Percentiles rank a stretch among this genome's conserved stretches.
Evolutionary conservation across 2,797 vertebrate species (phyloP).

Genomic region (Rhynchonycteris naso): DNA sequence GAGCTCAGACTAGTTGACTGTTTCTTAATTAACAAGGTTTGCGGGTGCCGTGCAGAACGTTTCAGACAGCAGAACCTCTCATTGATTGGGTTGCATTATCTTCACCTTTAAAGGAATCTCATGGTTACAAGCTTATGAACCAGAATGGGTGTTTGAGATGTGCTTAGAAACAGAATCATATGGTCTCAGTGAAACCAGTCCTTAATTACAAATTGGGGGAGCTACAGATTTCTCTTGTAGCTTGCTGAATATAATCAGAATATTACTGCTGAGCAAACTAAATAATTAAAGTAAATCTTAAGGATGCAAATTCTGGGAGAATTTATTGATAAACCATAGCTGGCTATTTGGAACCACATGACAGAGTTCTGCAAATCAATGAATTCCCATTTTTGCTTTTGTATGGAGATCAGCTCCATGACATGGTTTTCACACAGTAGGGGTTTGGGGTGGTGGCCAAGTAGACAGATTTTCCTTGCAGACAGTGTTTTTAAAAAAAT

Average conservation of each 20-base stretch:
- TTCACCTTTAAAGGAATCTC: background rate
- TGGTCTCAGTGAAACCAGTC: background rate
- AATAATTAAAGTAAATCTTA: background rate
- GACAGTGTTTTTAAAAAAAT: constrained; percentile 19
- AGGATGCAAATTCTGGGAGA: background rate
- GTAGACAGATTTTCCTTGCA: constrained; percentile 9
- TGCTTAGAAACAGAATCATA: background rate
- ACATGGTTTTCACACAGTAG: background rate
- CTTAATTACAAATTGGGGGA: background rate
- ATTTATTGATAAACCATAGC: background rate
- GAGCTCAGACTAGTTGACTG: constrained; percentile 45
- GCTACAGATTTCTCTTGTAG: background rate
- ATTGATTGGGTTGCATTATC: too few species aligned
- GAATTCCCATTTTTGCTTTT: constrained; percentile 4
- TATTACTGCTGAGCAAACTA: background rate
- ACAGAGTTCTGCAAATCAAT: background rate
- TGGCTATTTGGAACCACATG: background rate
- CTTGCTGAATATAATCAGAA: constrained; percentile 35
- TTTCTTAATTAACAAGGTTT: constrained; percentile 68
- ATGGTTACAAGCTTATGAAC: background rate
- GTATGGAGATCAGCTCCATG: background rate
- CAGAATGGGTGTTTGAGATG: background rate
- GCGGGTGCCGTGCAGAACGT: background rate
- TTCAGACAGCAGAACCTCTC: constrained; percentile 2
- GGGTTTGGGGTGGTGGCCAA: background rate